Evolutionary conservation across 2,888 invertebrate species (phyloP).

Genomic region (Xestia ashworthii): DNA sequence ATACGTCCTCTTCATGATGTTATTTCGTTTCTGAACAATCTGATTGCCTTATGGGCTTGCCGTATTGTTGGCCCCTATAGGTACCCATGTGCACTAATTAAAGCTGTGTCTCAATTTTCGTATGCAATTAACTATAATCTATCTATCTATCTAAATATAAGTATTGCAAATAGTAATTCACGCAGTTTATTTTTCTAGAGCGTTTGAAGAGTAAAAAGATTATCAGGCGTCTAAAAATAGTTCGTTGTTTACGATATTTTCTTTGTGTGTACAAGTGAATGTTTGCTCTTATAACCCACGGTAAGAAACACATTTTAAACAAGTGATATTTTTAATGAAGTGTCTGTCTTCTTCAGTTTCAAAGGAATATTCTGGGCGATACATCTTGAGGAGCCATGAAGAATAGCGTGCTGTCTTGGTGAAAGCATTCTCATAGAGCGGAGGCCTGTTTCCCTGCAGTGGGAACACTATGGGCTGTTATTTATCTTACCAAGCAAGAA

Average conservation of each 20-base stretch:
- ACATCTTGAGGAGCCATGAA: background rate
- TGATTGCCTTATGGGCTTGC: no score
- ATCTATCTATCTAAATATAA: background rate
- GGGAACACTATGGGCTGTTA: background rate
- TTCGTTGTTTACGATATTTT: conserved; percentile 20
- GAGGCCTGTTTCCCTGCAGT: background rate
- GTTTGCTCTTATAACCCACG: background rate
- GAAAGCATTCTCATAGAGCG: background rate
- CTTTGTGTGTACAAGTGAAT: conserved; percentile 13
- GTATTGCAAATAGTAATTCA: background rate
- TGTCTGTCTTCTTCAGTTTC: background rate
- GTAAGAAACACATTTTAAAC: background rate
- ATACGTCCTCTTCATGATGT: no score
- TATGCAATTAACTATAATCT: no score
- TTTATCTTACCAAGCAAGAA: no score
- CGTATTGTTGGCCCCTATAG: no score
- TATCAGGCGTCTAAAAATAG: conserved; percentile 39
- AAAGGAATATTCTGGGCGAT: background rate
- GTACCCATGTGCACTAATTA: no score
- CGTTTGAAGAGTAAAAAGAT: conserved; percentile 20
- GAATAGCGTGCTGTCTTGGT: background rate
- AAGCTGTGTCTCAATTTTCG: no score
- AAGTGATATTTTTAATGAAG: background rate
- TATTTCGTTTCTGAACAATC: no score
- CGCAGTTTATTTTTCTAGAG: conserved; percentile 12